Percentiles rank a stretch among this genome's conserved stretches.
phyloP scores from a whole-genome alignment of 2,797 vertebrate genomes.

The Hemitrygon akajei region DNA sequence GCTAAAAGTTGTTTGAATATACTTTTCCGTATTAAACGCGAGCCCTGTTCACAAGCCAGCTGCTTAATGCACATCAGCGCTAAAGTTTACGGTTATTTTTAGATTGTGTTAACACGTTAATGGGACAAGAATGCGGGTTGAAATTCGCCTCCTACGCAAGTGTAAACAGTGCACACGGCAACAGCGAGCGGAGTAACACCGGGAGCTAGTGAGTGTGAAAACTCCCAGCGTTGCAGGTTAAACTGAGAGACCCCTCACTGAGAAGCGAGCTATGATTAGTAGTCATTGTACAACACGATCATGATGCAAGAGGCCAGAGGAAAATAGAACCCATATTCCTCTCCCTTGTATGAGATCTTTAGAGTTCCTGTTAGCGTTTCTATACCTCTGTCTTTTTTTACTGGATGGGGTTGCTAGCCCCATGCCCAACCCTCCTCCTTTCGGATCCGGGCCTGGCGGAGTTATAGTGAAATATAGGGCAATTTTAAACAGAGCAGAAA shows the following conservation, averaged over 20 bases:
- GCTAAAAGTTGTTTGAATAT: not conserved
- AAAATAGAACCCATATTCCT: no score
- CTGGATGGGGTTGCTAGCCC: no score
- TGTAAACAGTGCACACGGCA: not conserved
- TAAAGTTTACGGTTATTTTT: not conserved
- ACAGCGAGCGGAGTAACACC: not conserved
- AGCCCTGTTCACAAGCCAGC: not conserved
- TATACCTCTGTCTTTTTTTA: no score
- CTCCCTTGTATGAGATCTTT: no score
- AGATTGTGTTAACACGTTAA: not conserved
- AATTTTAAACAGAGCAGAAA: not conserved
- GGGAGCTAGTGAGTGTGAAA: not conserved
- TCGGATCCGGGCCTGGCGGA: no score
- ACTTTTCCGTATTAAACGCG: not conserved
- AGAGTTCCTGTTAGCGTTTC: no score
- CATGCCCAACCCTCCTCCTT: no score
- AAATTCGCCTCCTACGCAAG: not conserved
- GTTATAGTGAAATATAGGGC: no score
- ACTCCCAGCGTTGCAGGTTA: not conserved
- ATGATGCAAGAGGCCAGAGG: not conserved
- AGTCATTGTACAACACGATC: no score
- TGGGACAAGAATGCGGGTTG: not conserved
- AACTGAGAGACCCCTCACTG: not conserved
- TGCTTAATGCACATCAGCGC: not conserved
- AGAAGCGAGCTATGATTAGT: no score